A percentile compares a stretch with the other conserved stretches of the same genome.
Evolutionary conservation across 2,113 vertebrate genomes (phyloP).

Genomic region (Psephotus haematonotus): DNA sequence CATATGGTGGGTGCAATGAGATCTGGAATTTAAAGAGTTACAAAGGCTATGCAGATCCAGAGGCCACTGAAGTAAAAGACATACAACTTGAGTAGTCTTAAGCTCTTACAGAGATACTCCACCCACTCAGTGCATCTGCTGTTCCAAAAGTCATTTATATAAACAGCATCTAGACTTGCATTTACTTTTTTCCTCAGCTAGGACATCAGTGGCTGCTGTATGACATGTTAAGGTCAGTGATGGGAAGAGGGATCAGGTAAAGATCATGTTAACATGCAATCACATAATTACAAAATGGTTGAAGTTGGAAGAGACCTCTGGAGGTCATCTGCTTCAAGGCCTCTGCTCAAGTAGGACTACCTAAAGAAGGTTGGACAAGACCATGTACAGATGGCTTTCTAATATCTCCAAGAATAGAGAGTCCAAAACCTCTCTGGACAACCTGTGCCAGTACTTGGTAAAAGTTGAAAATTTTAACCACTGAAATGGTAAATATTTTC

Average conservation of each 20-base stretch:
- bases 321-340: background rate
- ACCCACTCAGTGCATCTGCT: background rate
- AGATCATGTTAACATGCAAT: background rate
- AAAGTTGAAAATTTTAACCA: background rate
- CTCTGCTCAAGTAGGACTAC: background rate
- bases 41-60: background rate
- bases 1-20: background rate
- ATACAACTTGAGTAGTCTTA: background rate
- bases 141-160: background rate
- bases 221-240: background rate
- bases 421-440: background rate
- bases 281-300: background rate
- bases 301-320: background rate
- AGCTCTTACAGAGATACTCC: background rate
- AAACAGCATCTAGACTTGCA: background rate
- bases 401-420: background rate
- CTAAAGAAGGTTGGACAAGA: background rate
- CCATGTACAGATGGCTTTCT: background rate
- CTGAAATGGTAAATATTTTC: background rate
- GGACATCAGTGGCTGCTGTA: background rate
- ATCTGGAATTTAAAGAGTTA: background rate
- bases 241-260: background rate
- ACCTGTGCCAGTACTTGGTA: background rate
- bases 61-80: background rate
- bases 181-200: background rate